A percentile compares a stretch with the other conserved stretches of the same genome.
phyloP scores from a whole-genome alignment of 2,888 invertebrate species.

The Eretmocerus hayati region DNA sequence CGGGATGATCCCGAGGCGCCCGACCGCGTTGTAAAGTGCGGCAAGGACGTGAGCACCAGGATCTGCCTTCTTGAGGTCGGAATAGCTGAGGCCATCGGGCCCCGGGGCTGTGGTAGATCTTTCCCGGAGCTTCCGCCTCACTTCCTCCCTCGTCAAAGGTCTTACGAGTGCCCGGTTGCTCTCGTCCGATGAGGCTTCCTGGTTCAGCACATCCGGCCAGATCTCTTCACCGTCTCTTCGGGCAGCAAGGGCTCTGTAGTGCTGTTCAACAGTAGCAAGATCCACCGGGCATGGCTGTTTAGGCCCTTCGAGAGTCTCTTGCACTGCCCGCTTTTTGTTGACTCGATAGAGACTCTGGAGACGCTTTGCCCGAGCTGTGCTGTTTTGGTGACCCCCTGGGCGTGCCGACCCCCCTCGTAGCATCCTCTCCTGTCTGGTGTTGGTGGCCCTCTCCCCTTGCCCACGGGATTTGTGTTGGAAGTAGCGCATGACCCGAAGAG shows the following conservation, averaged over 20 bases:
- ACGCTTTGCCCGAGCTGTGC: slow-evolving; percentile 8
- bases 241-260: slow-evolving; percentile 4
- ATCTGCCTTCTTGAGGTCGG: slow-evolving; percentile 23
- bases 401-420: no score
- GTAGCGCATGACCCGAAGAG: no score
- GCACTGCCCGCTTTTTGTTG: slow-evolving; percentile 14
- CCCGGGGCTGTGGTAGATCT: slow-evolving; percentile 7
- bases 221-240: background rate
- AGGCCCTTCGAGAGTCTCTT: slow-evolving; percentile 12
- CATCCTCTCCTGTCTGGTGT: no score
- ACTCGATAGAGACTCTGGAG: slow-evolving; percentile 15
- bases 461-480: no score
- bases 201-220: background rate
- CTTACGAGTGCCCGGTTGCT: background rate
- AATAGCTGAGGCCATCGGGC: slow-evolving; percentile 20
- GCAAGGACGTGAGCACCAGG: slow-evolving; percentile 16
- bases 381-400: no score
- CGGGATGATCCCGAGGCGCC: slow-evolving; percentile 18
- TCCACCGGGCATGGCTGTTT: slow-evolving; percentile 9
- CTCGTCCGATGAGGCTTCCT: background rate
- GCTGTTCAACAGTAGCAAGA: background rate
- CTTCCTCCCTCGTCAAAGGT: background rate
- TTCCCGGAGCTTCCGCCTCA: background rate
- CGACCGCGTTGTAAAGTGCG: slow-evolving; percentile 18
- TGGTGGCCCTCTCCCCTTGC: no score